Conservation (phyloP, 2,113 vertebrate genomes). For the Benitochromis conjunctus region DNA sequence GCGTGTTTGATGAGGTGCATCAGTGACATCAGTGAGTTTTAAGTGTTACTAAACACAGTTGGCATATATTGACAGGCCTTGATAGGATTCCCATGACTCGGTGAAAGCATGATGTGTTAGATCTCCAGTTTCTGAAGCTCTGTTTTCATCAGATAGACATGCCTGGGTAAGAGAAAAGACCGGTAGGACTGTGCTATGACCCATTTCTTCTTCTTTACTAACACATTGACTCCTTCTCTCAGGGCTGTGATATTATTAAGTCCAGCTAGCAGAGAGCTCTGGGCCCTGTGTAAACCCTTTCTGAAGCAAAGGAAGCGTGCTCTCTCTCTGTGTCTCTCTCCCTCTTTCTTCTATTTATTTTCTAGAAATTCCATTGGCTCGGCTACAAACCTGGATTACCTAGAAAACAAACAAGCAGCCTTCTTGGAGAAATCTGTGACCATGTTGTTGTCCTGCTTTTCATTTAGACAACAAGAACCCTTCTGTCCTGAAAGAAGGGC, state of each 20-base stretch:
- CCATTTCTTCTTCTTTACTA: constrained; percentile 16
- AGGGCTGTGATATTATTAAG: not conserved
- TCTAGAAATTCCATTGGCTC: constrained; percentile 9
- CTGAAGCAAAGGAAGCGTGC: not conserved
- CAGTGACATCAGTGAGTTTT: not conserved
- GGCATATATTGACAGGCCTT: not conserved
- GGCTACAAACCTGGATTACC: constrained; percentile 41
- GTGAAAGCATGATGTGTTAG: not conserved
- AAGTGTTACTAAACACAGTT: not conserved
- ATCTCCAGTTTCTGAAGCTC: not conserved
- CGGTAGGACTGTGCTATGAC: not conserved
- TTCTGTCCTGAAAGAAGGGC: constrained; percentile 61
- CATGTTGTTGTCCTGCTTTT: constrained; percentile 60
- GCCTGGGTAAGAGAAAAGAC: not conserved
- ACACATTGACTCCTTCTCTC: not conserved
- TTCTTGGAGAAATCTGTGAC: constrained; percentile 37
- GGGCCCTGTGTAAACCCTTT: not conserved
- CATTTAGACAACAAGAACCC: constrained; percentile 62
- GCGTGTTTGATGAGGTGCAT: not conserved
- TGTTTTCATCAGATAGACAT: not conserved
- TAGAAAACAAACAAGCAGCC: constrained; percentile 59
- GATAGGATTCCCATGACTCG: not conserved
- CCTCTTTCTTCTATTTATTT: not conserved
- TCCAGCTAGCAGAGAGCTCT: not conserved
- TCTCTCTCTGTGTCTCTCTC: not conserved